Evolutionary conservation across 2,888 invertebrate species (phyloP).

Genomic region (Tetrapedia diversipes): DNA sequence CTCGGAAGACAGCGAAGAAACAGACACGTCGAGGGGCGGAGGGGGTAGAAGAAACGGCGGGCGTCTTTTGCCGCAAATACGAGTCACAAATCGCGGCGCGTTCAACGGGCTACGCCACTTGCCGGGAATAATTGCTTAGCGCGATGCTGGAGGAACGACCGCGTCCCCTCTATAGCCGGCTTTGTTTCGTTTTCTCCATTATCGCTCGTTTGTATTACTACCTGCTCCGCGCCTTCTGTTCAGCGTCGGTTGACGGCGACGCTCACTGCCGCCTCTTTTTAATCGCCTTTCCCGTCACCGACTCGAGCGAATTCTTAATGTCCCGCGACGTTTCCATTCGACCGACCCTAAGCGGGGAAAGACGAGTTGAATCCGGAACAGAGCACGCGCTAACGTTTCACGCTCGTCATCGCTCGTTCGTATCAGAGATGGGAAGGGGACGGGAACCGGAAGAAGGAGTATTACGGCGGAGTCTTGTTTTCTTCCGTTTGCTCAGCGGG

Average conservation of each 20-base stretch:
- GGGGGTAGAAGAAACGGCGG: conserved; percentile 20
- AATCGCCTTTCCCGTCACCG: conserved; percentile 20
- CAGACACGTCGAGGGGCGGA: background rate
- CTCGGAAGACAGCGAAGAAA: conserved; percentile 21
- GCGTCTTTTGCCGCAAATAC: conserved; percentile 48
- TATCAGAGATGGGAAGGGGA: background rate
- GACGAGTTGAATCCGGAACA: conserved; percentile 22
- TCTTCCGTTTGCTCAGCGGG: too few species aligned
- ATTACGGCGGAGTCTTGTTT: too few species aligned
- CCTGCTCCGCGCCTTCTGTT: background rate
- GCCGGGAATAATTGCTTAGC: conserved; percentile 59
- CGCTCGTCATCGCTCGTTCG: conserved; percentile 3
- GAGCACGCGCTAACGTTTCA: conserved; percentile 2
- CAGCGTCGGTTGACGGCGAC: background rate
- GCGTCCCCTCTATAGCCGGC: conserved; percentile 8
- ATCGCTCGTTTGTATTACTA: conserved; percentile 26
- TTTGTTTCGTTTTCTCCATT: conserved; percentile 39
- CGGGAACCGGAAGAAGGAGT: too few species aligned
- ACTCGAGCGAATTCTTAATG: conserved; percentile 33
- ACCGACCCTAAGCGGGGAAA: background rate
- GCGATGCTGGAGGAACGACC: conserved; percentile 31
- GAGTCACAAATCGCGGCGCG: conserved; percentile 43
- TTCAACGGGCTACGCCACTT: conserved; percentile 43
- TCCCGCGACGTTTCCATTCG: conserved; percentile 25
- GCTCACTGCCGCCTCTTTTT: conserved; percentile 16